These are phyloP conservation scores for Lucifuga dentata DNA, from an alignment of 2,113 vertebrate species.

Conservation along the genomic window DNA sequence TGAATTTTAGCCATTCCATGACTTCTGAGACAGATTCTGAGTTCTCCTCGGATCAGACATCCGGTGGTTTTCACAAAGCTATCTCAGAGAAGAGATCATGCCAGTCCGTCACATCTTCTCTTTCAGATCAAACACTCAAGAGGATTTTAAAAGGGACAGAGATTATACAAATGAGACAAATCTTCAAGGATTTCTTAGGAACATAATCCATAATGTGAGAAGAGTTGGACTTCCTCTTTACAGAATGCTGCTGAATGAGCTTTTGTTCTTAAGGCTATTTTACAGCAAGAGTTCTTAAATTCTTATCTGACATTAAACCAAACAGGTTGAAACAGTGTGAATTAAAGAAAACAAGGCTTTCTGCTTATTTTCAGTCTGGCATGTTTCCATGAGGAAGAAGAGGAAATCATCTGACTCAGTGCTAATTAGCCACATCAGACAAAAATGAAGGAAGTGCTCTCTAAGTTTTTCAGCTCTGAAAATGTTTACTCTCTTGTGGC, in stretches of 20 bases:
- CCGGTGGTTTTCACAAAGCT: conserved; percentile 17
- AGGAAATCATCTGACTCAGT: not conserved
- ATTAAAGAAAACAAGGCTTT: conserved; percentile 20
- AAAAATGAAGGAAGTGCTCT: conserved; percentile 13
- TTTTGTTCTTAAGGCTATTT: conserved; percentile 30
- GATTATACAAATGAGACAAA: conserved; percentile 67
- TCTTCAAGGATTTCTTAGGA: conserved; percentile 43
- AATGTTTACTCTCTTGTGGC: conserved; percentile 31
- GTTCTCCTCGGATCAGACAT: not conserved
- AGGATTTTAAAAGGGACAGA: conserved; percentile 9
- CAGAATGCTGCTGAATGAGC: not conserved
- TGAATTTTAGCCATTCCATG: not conserved
- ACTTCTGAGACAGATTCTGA: not conserved
- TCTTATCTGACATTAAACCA: conserved; percentile 18
- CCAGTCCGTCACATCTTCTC: not conserved
- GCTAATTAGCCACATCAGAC: conserved; percentile 40
- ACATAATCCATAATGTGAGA: conserved; percentile 51
- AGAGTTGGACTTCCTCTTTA: conserved; percentile 22
- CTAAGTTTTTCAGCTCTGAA: conserved; percentile 18
- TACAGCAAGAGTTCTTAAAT: not conserved
- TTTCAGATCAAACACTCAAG: not conserved
- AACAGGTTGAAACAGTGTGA: no score
- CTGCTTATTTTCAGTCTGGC: not conserved
- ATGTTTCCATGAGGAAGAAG: not conserved
- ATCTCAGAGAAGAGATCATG: not conserved